phyloP scores from a whole-genome alignment of 1,140 invertebrate genomes.

The Diorhabda sublineata region DNA sequence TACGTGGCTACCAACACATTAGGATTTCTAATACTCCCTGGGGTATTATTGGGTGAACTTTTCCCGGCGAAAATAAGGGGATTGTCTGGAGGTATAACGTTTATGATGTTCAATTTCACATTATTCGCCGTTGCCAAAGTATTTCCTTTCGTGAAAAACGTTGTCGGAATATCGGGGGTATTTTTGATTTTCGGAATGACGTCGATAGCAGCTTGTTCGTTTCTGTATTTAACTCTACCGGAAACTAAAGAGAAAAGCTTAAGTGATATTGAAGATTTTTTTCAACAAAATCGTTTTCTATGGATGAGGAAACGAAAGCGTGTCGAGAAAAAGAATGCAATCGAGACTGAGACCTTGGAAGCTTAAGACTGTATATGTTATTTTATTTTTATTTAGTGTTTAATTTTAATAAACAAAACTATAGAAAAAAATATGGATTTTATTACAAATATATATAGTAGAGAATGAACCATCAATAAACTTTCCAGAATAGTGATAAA shows the following conservation, averaged over 20 bases:
- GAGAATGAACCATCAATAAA: no score
- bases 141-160: constrained; percentile 58
- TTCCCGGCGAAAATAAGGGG: constrained; percentile 57
- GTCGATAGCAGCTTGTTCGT: constrained; percentile 57
- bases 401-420: no score
- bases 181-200: constrained; percentile 67
- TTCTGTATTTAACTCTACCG: constrained; percentile 69
- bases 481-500: no score
- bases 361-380: neutral
- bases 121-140: constrained; percentile 70
- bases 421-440: no score
- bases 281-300: constrained; percentile 58
- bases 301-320: constrained; percentile 27
- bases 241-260: constrained; percentile 77
- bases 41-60: constrained; percentile 67
- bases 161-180: constrained; percentile 58
- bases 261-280: constrained; percentile 77
- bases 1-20: constrained; percentile 68
- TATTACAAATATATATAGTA: no score
- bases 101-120: constrained; percentile 62
- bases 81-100: constrained; percentile 59
- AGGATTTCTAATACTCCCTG: constrained; percentile 66
- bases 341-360: constrained; percentile 10
- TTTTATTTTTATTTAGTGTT: no score
- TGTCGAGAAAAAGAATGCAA: constrained; percentile 19